Evolutionary conservation across 2,797 vertebrate species (phyloP).

Genomic region (Alectoris magna): DNA sequence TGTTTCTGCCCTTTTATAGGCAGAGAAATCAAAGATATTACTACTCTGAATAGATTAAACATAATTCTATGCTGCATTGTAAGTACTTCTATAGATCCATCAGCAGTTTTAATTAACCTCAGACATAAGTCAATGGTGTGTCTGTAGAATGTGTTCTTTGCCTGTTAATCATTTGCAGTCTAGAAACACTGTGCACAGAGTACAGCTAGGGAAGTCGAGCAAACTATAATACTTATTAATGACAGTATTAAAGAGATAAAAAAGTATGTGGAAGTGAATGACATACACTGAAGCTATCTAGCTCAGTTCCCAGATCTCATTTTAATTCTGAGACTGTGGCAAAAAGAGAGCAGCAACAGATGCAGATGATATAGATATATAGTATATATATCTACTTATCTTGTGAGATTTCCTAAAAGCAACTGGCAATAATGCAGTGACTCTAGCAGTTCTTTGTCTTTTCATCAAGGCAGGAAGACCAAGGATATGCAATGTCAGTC

Average conservation of each 20-base stretch:
- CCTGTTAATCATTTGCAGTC: neutral
- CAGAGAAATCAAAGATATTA: constrained; percentile 12
- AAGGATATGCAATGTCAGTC: neutral
- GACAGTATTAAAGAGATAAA: neutral
- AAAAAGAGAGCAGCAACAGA: neutral
- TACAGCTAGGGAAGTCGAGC: neutral
- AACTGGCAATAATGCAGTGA: neutral
- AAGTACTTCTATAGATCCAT: constrained; percentile 1
- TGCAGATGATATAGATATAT: neutral
- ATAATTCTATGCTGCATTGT: neutral
- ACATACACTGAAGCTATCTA: neutral
- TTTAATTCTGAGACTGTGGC: neutral
- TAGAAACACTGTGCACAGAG: neutral
- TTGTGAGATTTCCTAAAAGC: neutral
- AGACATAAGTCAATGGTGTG: neutral
- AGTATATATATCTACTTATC: too few species aligned
- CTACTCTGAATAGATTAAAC: neutral
- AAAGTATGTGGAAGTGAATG: neutral
- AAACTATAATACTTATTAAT: neutral
- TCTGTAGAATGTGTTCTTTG: neutral
- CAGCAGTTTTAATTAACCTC: constrained; percentile 14
- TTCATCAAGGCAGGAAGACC: neutral
- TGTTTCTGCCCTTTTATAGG: neutral
- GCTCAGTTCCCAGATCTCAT: neutral
- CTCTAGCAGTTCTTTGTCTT: neutral